Evolutionary conservation across 1,140 invertebrate genomes (phyloP), one percentile per base, ranked within the genome.

Genomic region (Euborellia annulipes): DNA sequence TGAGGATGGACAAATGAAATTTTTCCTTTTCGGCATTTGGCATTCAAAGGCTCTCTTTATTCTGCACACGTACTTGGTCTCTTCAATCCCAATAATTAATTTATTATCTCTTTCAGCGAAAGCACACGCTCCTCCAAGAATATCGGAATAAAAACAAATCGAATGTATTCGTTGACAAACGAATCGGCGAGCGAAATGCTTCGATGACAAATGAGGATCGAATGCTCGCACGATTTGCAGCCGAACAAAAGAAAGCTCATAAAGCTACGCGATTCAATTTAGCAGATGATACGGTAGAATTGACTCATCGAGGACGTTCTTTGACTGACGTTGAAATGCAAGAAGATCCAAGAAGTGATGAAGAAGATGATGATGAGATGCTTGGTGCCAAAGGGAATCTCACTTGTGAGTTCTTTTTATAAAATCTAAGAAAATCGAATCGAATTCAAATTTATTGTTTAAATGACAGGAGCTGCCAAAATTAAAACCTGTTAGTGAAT

Each of bases 291-390:
- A 86, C 91, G 54, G 85, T 90, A 56, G 67, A 88, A 30, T 64
- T 91, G 20, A 91, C 85, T 3, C 86, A 92, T 56, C 79, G 75
- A 62, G 91, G 91, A 1, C 83, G 90, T 64, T 79, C 84, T 4
- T 60, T 96, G 7, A 81, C 80, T 54, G 82, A 91, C 54, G 84
- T 94, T 53, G 89, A 95, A 61, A 85, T 85, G 53, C 93, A 88
- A 70, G 86, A 93, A 55, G 82, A 90, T 58, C 76, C 78, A 1
- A 67, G 70, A 18, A 86, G 78, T 49, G 84, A 87, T 57, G 74
- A 70, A 48, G 82, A 90, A 52, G 85, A 87, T 43, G 75, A 78
- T 13, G 70, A 72, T 43, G 79, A 81, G 41, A 72, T 70, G 34
- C 58, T 89, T 13, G 64, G 70, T 49, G 62, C 64, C 68, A 57